These are phyloP conservation scores for Molorchus minor DNA, from an alignment of 2,888 invertebrate species.

Conservation along the genomic window DNA sequence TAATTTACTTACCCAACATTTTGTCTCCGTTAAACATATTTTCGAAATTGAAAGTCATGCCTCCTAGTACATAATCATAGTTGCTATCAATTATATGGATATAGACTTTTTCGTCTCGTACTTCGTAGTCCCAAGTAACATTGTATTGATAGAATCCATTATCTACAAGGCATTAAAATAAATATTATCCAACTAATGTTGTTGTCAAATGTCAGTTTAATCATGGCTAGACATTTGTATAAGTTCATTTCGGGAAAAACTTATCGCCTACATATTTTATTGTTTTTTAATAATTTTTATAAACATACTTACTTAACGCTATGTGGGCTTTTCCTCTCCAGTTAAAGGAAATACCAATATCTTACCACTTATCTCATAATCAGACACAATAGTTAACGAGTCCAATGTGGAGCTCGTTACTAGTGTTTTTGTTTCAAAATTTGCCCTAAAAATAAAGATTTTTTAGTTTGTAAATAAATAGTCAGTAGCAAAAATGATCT, in stretches of 20 bases:
- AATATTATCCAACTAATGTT: no score
- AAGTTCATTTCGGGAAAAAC: no score
- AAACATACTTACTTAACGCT: conserved; percentile 40
- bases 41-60: conserved; percentile 36
- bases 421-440: conserved; percentile 25
- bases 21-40: conserved; percentile 47
- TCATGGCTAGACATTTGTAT: no score
- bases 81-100: conserved; percentile 21
- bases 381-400: conserved; percentile 23
- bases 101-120: conserved; percentile 24
- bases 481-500: no score
- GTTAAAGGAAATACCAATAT: conserved; percentile 53
- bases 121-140: conserved; percentile 20
- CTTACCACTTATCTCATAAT: conserved; percentile 53
- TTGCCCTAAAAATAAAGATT: conserved; percentile 30
- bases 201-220: no score
- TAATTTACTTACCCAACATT: conserved; percentile 34
- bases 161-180: no score
- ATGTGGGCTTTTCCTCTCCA: conserved; percentile 52
- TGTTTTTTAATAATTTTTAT: no score
- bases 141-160: conserved; percentile 29
- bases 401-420: conserved; percentile 10
- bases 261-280: no score
- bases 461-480: conserved; percentile 8
- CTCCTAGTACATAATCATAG: conserved; percentile 32